phyloP scores from a whole-genome alignment of 2,113 vertebrate genomes.

The Pampusana beccarii region DNA sequence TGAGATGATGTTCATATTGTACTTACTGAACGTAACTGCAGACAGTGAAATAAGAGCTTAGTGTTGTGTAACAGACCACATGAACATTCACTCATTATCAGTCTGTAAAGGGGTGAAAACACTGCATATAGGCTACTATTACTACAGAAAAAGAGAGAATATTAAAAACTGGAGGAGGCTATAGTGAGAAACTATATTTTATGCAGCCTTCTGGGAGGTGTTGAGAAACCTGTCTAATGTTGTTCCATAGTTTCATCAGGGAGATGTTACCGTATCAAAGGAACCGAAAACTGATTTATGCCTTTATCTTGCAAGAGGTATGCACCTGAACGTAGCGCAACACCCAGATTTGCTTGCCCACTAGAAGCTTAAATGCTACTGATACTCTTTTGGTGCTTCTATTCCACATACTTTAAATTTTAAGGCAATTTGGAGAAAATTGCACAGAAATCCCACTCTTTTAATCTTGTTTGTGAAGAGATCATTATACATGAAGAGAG shows the following conservation, averaged over 20 bases:
- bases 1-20: constrained; percentile 77
- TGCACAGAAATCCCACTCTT: neutral
- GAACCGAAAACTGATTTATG: neutral
- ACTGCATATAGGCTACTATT: neutral
- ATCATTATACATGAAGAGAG: neutral
- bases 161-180: neutral
- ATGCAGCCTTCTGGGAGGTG: neutral
- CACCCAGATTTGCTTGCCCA: neutral
- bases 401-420: neutral
- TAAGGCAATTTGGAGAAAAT: neutral
- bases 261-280: neutral
- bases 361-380: neutral
- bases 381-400: neutral
- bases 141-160: neutral
- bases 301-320: neutral
- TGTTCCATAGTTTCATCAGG: neutral
- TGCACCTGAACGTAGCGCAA: neutral
- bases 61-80: constrained; percentile 53
- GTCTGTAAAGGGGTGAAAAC: constrained; percentile 37
- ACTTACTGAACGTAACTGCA: constrained; percentile 71
- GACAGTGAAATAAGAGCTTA: constrained; percentile 62
- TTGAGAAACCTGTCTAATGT: neutral
- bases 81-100: constrained; percentile 63
- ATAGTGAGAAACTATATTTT: neutral
- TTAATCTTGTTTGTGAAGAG: neutral